These are phyloP conservation scores for Lordiphosa fenestrarum DNA, from an alignment of 2,888 invertebrate genomes.

Conservation along the genomic window DNA sequence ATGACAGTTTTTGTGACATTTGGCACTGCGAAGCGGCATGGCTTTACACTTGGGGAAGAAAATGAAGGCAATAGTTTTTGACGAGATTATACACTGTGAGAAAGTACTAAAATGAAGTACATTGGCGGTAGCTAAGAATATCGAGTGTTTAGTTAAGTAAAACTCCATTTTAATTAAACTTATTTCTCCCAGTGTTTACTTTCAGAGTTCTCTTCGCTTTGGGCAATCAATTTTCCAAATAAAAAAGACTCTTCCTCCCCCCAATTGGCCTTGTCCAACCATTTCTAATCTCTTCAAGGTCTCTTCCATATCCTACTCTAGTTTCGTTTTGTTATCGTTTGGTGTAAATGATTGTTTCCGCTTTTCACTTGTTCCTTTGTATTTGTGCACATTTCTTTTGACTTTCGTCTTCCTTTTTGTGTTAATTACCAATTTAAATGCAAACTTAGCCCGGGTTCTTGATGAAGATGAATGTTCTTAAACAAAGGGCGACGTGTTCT, in stretches of 20 bases:
- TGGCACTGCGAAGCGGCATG: background rate
- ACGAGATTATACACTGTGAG: background rate
- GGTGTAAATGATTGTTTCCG: conserved; percentile 68
- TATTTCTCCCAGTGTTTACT: conserved; percentile 27
- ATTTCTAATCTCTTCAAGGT: conserved; percentile 9
- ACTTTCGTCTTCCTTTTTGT: conserved; percentile 49
- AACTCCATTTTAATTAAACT: no score
- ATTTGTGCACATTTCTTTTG: conserved; percentile 39
- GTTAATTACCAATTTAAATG: conserved; percentile 77
- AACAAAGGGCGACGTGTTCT: conserved; percentile 40
- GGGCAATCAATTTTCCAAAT: conserved; percentile 60
- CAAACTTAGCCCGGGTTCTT: conserved; percentile 63
- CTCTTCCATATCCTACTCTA: conserved; percentile 8
- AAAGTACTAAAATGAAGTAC: background rate
- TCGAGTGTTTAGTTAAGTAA: no score
- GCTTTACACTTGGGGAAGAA: no score
- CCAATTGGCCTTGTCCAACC: conserved; percentile 9
- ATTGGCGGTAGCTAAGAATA: no score
- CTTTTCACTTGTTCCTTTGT: conserved; percentile 43
- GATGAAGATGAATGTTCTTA: conserved; percentile 65
- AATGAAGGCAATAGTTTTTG: no score
- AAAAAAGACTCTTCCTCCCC: conserved; percentile 9
- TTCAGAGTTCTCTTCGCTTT: conserved; percentile 1
- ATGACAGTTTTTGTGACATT: conserved; percentile 33
- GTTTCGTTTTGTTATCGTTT: conserved; percentile 54